Evolutionary conservation across 2,888 invertebrate species (phyloP), one percentile per base, ranked within the genome.

Genomic region (Caenorhabditis sp.): DNA sequence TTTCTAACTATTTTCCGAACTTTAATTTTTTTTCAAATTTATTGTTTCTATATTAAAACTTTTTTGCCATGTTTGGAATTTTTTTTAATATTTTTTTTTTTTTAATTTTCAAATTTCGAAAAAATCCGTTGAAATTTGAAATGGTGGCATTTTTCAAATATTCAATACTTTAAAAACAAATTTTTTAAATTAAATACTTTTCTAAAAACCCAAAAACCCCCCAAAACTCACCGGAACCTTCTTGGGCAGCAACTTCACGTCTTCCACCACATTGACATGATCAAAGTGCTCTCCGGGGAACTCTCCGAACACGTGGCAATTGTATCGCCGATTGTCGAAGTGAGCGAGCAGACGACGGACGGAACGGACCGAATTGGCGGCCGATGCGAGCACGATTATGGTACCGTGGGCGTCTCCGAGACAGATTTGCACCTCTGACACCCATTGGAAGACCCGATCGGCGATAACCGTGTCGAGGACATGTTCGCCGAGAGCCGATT

Each of bases 221-320:
- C n/a, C n/a, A 44, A 11, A n/a, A 37, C 79, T 32, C 8, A 76
- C 81, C 18, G 81, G 65, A 20, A 70, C 76, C 22, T 74, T 28
- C 26, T 67, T 50, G 1, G 82, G 82, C 37, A 82, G 51, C 44
- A 24, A 20, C 18, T 69, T 68, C n/a, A 79, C 65, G 13, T 65
- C 53, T 18, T 69, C 44, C 11, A 79, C 82, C n/a, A 82, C 78
- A 22, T 58, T 62, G 32, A 82, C 78, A 65, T 79, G 40, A 13
- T 79, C 76, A 20, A 69, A 82, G 8, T 60, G 56, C 24, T 79
- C 65, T 26, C 82, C 82, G 1, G 82, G 82, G 55, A 69, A 79
- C 40, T 82, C 79, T 64, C 82, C 82, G 55, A 67, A 82, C 35
- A 82, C 32, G 60, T 77, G 71, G 44, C 77, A 77, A 51, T 82